phyloP scores from a whole-genome alignment of 2,888 invertebrate genomes.

The Apodemia duryi region DNA sequence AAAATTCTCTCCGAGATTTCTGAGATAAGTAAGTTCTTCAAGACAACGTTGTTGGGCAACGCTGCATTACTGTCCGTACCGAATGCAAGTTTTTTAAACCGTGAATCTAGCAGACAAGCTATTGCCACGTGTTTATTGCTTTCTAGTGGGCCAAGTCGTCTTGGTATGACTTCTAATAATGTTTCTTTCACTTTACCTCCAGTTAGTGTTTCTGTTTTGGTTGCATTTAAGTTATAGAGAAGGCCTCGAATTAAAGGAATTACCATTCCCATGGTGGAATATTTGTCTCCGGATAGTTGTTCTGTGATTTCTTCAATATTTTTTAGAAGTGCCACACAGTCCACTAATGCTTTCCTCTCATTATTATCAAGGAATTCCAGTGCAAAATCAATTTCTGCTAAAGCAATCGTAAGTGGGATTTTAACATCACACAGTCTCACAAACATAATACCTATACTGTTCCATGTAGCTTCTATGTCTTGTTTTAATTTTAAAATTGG shows the following conservation, averaged over 20 bases:
- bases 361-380: neutral
- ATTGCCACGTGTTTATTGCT: slow-evolving; percentile 27
- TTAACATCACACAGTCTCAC: slow-evolving; percentile 24
- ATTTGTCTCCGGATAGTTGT: neutral
- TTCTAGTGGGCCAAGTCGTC: slow-evolving; percentile 25
- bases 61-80: slow-evolving; percentile 25
- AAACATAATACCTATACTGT: slow-evolving; percentile 23
- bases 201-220: neutral
- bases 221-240: neutral
- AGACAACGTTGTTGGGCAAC: slow-evolving; percentile 18
- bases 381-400: neutral
- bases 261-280: neutral
- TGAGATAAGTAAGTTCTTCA: neutral
- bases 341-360: neutral
- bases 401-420: slow-evolving; percentile 24
- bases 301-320: neutral
- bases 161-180: slow-evolving; percentile 18
- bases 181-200: neutral
- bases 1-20: slow-evolving; percentile 21
- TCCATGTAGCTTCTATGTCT: slow-evolving; percentile 25
- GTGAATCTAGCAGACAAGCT: slow-evolving; percentile 25
- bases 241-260: neutral
- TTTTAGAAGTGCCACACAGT: neutral
- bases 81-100: slow-evolving; percentile 26
- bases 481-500: slow-evolving; percentile 27